Percentiles rank a stretch among this genome's conserved stretches.
These are phyloP conservation scores for Sterrhoptilus dennistouni DNA, from an alignment of 2,113 vertebrate genomes.

Conservation along the genomic window DNA sequence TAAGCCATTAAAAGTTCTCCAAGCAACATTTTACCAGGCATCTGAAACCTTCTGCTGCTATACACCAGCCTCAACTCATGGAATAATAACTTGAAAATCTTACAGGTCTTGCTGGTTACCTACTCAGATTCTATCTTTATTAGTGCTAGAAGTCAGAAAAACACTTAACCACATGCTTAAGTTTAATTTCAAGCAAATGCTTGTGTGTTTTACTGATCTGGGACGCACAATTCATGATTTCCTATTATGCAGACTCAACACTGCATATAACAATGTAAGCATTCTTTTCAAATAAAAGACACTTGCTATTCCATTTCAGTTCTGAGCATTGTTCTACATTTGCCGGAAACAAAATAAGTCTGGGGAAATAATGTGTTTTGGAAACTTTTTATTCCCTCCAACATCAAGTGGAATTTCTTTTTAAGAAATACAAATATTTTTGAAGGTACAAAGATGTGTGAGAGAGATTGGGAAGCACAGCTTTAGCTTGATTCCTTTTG, in stretches of 20 bases:
- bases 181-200: background rate
- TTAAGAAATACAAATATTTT: background rate
- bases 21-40: background rate
- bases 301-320: background rate
- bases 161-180: background rate
- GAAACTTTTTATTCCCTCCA: conserved; percentile 47
- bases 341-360: conserved; percentile 31
- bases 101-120: background rate
- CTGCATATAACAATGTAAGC: background rate
- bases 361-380: conserved; percentile 30
- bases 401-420: conserved; percentile 13
- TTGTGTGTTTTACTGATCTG: background rate
- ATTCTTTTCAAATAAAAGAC: conserved; percentile 49
- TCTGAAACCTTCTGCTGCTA: background rate
- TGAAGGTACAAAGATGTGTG: conserved; percentile 23
- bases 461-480: background rate
- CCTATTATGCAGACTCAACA: conserved; percentile 7
- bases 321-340: conserved; percentile 23
- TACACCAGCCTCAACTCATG: background rate
- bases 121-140: background rate
- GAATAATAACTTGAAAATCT: background rate
- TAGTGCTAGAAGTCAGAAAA: background rate
- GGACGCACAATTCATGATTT: background rate
- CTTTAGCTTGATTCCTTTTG: background rate
- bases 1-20: background rate